Percentiles rank a stretch among this genome's conserved stretches.
phyloP scores from a whole-genome alignment of 2,888 invertebrate species.

The Cantharis rustica region DNA sequence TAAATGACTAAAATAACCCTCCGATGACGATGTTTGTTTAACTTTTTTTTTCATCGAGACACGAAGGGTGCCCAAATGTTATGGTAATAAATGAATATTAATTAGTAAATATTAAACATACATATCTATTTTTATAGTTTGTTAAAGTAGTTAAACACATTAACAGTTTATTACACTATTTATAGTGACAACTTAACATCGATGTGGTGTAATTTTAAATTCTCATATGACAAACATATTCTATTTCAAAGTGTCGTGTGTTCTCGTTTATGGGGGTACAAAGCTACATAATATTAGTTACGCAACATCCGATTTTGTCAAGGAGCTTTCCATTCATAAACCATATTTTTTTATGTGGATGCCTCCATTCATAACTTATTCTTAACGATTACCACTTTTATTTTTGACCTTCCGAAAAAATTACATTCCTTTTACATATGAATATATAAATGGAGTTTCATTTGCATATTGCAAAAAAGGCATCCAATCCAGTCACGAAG shows the following conservation, averaged over 20 bases:
- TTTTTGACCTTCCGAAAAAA: conserved; percentile 6
- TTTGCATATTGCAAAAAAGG: neutral
- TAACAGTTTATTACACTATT: conserved; percentile 16
- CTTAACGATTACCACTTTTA: conserved; percentile 5
- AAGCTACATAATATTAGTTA: conserved; percentile 10
- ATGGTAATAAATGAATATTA: neutral
- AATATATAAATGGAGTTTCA: neutral
- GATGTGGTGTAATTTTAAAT: conserved; percentile 26
- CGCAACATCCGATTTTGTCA: conserved; percentile 27
- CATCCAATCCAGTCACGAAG: neutral
- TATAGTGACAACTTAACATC: conserved; percentile 19
- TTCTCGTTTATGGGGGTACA: conserved; percentile 19
- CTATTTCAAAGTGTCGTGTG: conserved; percentile 24
- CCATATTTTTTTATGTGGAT: conserved; percentile 3
- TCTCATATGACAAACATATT: conserved; percentile 24
- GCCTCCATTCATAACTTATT: conserved; percentile 22
- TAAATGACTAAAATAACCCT: neutral
- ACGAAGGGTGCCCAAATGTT: neutral
- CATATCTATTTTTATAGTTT: conserved; percentile 4
- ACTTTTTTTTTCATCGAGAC: neutral
- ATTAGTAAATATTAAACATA: neutral
- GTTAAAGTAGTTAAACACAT: conserved; percentile 11
- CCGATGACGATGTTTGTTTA: neutral
- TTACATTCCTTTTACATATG: neutral
- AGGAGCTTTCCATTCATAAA: conserved; percentile 21